phyloP scores from a whole-genome alignment of 2,113 vertebrate genomes.

The Arenaria interpres region DNA sequence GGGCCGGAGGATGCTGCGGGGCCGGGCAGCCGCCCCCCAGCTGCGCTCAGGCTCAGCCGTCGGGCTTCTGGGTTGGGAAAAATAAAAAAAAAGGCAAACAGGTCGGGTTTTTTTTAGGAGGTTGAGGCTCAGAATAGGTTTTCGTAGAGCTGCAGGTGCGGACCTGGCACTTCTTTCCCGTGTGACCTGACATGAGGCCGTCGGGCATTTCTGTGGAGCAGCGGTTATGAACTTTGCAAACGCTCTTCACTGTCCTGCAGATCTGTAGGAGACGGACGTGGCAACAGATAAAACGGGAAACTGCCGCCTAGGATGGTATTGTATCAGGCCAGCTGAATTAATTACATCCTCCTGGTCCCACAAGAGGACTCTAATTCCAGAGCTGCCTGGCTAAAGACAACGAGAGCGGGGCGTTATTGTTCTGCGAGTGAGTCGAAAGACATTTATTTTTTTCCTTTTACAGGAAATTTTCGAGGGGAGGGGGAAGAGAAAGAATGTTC shows the following conservation, averaged over 20 bases:
- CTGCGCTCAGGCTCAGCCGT: neutral
- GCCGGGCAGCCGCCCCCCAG: neutral
- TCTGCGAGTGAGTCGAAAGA: neutral
- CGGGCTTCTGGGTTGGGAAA: neutral
- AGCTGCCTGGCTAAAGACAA: neutral
- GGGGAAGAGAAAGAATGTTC: neutral
- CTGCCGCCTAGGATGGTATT: neutral
- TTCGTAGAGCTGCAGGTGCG: neutral
- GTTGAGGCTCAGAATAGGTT: neutral
- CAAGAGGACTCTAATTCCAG: neutral
- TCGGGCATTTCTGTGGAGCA: neutral
- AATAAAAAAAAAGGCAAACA: too few relatives aligned
- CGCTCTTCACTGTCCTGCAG: neutral
- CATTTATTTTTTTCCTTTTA: neutral
- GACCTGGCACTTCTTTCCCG: neutral
- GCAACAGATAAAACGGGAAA: neutral
- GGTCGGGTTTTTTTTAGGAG: neutral
- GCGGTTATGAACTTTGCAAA: neutral
- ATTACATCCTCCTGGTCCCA: neutral
- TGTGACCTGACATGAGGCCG: neutral
- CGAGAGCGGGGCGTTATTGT: neutral
- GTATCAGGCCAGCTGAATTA: neutral
- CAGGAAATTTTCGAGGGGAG: neutral
- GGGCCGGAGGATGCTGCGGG: neutral
- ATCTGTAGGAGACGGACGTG: neutral